Conservation (phyloP, 2,113 vertebrate genomes). For the Microcebus murinus region DNA sequence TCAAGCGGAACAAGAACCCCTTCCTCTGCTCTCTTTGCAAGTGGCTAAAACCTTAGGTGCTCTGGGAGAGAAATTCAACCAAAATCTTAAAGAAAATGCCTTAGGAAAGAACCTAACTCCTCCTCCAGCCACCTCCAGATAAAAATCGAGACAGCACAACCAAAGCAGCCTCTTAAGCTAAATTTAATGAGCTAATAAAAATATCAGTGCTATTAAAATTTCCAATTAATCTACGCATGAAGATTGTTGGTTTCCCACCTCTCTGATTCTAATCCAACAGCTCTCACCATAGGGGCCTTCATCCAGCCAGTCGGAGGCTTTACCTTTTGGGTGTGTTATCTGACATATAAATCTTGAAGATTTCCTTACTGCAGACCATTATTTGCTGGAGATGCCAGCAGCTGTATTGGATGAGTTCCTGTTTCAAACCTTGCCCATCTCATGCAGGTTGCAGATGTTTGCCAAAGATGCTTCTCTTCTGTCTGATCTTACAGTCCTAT, state of each 20-base stretch:
- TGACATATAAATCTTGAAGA: background rate
- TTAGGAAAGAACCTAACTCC: background rate
- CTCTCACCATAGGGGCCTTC: background rate
- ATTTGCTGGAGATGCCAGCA: background rate
- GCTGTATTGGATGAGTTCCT: background rate
- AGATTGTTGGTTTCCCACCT: background rate
- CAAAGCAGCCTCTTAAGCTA: background rate
- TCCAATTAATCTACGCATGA: constrained; percentile 1
- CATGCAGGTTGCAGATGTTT: background rate
- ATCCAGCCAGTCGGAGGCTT: background rate
- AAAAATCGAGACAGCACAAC: background rate
- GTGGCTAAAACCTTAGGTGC: background rate
- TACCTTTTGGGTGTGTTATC: background rate
- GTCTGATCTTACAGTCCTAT: background rate
- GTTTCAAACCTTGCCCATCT: background rate
- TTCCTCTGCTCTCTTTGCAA: background rate
- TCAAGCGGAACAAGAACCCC: background rate
- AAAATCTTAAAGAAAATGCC: background rate
- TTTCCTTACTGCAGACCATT: background rate
- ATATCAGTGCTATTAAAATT: background rate
- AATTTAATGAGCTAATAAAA: background rate
- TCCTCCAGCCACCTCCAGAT: background rate
- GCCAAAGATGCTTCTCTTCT: background rate
- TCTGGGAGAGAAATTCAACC: background rate
- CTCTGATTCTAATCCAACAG: background rate